phyloP scores from a whole-genome alignment of 1,140 invertebrate genomes.

The Bombus pyrosoma region DNA sequence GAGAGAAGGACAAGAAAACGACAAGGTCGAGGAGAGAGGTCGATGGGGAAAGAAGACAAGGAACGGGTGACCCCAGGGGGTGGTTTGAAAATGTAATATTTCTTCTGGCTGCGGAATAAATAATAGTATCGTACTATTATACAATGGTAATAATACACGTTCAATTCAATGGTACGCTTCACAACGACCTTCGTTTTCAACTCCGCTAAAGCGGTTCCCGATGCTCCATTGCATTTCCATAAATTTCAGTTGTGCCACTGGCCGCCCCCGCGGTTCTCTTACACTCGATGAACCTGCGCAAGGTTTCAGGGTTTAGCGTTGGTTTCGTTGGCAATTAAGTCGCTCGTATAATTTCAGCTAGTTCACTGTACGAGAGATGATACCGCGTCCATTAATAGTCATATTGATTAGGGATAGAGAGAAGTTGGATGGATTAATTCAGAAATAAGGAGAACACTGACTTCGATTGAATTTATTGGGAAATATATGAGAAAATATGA shows the following conservation, averaged over 20 bases:
- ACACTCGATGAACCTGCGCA: background rate
- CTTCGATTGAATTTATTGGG: background rate
- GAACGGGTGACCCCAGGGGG: constrained; percentile 16
- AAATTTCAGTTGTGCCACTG: constrained; percentile 9
- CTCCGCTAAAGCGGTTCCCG: constrained; percentile 2
- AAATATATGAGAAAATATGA: background rate
- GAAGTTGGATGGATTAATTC: background rate
- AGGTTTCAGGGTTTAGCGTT: background rate
- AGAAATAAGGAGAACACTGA: background rate
- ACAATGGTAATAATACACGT: constrained; percentile 36
- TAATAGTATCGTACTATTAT: constrained; percentile 65
- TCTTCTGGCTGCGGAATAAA: constrained; percentile 73
- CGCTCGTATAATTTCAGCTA: background rate
- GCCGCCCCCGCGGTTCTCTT: background rate
- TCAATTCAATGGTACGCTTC: constrained; percentile 29
- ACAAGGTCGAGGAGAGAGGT: background rate
- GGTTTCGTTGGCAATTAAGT: background rate
- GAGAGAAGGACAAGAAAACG: constrained; percentile 3
- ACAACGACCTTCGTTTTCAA: constrained; percentile 11
- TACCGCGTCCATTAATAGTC: background rate
- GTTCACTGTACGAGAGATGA: background rate
- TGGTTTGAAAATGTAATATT: constrained; percentile 79
- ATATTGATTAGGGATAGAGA: background rate
- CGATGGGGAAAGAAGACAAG: constrained; percentile 43
- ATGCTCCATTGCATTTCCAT: constrained; percentile 24